These are phyloP conservation scores for Cyrtorhinus lividipennis DNA, from an alignment of 1,140 invertebrate species.

Conservation along the genomic window DNA sequence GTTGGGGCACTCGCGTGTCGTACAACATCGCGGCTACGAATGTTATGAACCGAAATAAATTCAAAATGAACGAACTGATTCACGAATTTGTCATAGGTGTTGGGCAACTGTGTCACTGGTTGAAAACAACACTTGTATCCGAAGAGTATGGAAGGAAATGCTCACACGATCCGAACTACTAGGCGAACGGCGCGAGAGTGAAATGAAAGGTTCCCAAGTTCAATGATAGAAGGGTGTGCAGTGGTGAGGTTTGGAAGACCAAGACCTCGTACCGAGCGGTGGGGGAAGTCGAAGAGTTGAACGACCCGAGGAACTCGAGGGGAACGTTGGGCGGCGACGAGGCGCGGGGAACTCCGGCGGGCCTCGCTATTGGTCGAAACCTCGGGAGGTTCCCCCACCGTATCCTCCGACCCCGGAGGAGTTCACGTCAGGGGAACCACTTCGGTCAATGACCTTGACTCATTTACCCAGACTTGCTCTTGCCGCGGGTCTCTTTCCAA, in stretches of 20 bases:
- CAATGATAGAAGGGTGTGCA: constrained; percentile 20
- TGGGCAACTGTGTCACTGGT: background rate
- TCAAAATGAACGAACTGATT: background rate
- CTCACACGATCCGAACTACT: constrained; percentile 3
- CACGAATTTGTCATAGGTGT: background rate
- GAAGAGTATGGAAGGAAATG: background rate
- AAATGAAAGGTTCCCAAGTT: constrained; percentile 21
- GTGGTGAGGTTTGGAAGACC: background rate
- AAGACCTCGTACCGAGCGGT: background rate
- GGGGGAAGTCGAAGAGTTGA: constrained; percentile 16
- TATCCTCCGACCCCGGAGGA: constrained; percentile 22
- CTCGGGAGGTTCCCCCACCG: constrained; percentile 26
- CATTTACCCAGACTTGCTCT: constrained; percentile 41
- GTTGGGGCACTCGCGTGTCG: constrained; percentile 17
- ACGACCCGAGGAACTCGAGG: constrained; percentile 10
- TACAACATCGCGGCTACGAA: constrained; percentile 10
- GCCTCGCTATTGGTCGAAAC: constrained; percentile 23
- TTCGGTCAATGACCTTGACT: constrained; percentile 54
- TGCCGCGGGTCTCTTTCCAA: constrained; percentile 25
- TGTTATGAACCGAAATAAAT: background rate
- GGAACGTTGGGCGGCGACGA: background rate
- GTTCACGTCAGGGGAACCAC: constrained; percentile 17
- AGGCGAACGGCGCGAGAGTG: constrained; percentile 18
- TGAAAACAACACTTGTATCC: background rate
- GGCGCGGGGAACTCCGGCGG: constrained; percentile 11